phyloP scores from a whole-genome alignment of 2,888 invertebrate genomes.

The Agrochola circellaris region DNA sequence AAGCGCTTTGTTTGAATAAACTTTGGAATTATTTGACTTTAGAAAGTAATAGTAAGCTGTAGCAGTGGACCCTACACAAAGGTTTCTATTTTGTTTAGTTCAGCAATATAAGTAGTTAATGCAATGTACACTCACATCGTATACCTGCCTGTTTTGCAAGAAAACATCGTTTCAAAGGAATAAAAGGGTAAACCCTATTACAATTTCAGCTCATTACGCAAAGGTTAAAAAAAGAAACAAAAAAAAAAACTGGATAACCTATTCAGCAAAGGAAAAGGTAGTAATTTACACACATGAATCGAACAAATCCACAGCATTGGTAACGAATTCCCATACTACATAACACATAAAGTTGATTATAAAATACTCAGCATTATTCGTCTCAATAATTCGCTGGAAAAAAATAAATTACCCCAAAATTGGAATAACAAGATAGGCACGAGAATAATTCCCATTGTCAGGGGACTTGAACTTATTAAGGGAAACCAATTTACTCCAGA shows the following conservation, averaged over 20 bases:
- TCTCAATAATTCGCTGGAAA: constrained; percentile 72
- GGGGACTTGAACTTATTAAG: constrained; percentile 84
- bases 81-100: too few relatives aligned
- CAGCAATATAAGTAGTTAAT: too few relatives aligned
- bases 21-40: constrained; percentile 13
- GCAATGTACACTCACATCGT: too few relatives aligned
- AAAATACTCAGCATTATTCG: constrained; percentile 69
- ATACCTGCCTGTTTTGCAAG: too few relatives aligned
- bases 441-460: constrained; percentile 85
- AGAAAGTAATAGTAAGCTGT: neutral
- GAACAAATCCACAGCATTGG: constrained; percentile 51
- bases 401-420: constrained; percentile 82
- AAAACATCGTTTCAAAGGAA: too few relatives aligned
- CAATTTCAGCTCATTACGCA: neutral
- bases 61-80: neutral
- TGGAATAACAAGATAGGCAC: constrained; percentile 85
- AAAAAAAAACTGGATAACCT: neutral
- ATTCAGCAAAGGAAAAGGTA: neutral
- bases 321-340: constrained; percentile 61
- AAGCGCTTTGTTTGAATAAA: constrained; percentile 31
- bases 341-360: constrained; percentile 71
- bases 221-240: neutral
- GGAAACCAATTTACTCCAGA: constrained; percentile 82
- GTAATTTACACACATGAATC: constrained; percentile 42
- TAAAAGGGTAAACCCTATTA: neutral